Evolutionary conservation across 2,797 vertebrate genomes (phyloP).

Genomic region (Eurystomus glaucurus): DNA sequence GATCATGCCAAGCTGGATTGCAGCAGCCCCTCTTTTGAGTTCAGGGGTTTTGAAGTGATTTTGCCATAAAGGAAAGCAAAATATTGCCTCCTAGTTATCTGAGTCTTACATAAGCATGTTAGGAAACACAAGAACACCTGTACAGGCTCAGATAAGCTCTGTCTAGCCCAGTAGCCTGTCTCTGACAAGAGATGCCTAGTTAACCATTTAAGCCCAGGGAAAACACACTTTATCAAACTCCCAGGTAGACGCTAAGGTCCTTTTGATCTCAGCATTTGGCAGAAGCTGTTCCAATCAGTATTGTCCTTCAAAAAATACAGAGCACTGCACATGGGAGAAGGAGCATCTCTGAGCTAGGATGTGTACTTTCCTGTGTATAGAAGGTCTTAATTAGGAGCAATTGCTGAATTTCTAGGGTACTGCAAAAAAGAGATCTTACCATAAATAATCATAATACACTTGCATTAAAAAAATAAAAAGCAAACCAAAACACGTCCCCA

Average conservation of each 20-base stretch:
- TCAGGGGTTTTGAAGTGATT: neutral
- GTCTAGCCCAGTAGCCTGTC: neutral
- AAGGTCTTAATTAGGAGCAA: neutral
- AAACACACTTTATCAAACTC: neutral
- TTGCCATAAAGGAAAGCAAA: neutral
- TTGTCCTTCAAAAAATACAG: neutral
- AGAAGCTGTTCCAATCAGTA: neutral
- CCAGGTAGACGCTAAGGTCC: rapidly evolving
- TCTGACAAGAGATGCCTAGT: neutral
- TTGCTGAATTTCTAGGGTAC: neutral
- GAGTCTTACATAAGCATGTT: neutral
- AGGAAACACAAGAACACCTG: neutral
- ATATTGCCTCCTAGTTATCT: neutral
- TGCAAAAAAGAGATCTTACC: neutral
- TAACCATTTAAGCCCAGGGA: neutral
- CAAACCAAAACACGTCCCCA: neutral
- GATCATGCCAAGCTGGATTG: neutral
- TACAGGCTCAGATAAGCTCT: neutral
- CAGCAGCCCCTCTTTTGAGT: neutral
- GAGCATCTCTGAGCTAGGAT: neutral
- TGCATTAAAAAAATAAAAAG: neutral
- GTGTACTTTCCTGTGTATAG: neutral
- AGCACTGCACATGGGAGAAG: neutral
- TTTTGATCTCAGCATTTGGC: neutral
- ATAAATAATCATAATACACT: neutral